Percentiles rank a stretch among this genome's conserved stretches.
Conservation (phyloP, 1,140 invertebrate genomes). For the Caerostris extrusa region DNA sequence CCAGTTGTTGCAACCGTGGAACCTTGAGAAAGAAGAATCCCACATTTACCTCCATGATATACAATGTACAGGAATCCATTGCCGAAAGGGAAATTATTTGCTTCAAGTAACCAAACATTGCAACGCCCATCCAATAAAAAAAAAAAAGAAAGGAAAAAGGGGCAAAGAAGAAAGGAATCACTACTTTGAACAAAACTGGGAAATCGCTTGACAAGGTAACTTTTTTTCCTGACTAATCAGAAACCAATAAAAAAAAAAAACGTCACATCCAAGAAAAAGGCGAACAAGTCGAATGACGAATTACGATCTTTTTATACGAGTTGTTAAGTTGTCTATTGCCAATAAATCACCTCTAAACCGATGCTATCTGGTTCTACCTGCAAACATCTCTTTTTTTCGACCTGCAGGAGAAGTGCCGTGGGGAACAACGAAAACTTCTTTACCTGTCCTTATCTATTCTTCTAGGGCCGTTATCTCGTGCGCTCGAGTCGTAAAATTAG, state of each 20-base stretch:
- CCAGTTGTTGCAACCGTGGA: background rate
- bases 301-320: slow-evolving; percentile 63
- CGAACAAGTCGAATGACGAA: slow-evolving; percentile 53
- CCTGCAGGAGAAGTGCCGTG: background rate
- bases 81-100: background rate
- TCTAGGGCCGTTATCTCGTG: slow-evolving; percentile 57
- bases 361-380: slow-evolving; percentile 50
- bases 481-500: slow-evolving; percentile 70
- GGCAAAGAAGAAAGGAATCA: background rate
- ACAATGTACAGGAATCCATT: background rate
- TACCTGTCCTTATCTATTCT: background rate
- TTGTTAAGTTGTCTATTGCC: slow-evolving; percentile 74
- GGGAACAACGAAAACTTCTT: background rate
- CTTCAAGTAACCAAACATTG: background rate
- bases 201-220: background rate
- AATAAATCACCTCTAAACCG: slow-evolving; percentile 72
- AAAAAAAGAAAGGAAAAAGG: no score
- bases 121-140: background rate
- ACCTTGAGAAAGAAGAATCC: background rate
- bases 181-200: background rate
- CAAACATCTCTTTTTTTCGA: background rate
- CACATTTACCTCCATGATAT: background rate
- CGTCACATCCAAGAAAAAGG: background rate
- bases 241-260: slow-evolving; percentile 16
- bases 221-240: slow-evolving; percentile 1